Conservation (phyloP, 2,113 vertebrate genomes). For the Dipodomys spectabilis region DNA sequence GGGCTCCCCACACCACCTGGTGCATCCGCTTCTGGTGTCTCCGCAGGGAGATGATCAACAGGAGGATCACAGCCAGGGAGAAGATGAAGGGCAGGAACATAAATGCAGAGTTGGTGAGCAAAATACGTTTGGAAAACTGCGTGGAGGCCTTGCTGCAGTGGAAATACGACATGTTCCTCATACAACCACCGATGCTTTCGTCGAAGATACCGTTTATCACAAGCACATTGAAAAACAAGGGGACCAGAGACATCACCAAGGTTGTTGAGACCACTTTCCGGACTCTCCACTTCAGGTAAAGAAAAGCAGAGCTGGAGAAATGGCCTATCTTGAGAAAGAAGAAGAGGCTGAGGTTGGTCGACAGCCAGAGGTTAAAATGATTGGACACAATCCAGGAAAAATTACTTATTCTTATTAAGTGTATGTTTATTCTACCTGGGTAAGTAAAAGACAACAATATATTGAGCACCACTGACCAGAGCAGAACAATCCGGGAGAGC, state of each 20-base stretch:
- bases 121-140: fast-evolving
- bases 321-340: conserved; percentile 46
- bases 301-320: conserved; percentile 22
- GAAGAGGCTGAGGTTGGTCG: not conserved
- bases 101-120: not conserved
- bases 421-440: not conserved
- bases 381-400: not conserved
- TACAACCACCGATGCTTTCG: too few relatives aligned
- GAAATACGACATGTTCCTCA: not conserved
- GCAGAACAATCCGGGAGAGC: not conserved
- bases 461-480: not conserved
- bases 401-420: not conserved
- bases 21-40: not conserved
- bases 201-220: not conserved
- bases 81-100: not conserved
- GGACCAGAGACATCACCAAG: not conserved
- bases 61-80: not conserved
- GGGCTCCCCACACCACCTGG: too few relatives aligned
- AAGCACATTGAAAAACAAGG: not conserved
- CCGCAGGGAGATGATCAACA: not conserved
- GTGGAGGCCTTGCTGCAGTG: fast-evolving
- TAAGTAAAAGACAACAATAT: not conserved
- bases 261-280: not conserved
- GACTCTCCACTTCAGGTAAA: conserved; percentile 43
- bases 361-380: not conserved